Base-by-base conservation (phyloP, 2,113 vertebrate genomes). In the Poecilia latipinna region DNA sequence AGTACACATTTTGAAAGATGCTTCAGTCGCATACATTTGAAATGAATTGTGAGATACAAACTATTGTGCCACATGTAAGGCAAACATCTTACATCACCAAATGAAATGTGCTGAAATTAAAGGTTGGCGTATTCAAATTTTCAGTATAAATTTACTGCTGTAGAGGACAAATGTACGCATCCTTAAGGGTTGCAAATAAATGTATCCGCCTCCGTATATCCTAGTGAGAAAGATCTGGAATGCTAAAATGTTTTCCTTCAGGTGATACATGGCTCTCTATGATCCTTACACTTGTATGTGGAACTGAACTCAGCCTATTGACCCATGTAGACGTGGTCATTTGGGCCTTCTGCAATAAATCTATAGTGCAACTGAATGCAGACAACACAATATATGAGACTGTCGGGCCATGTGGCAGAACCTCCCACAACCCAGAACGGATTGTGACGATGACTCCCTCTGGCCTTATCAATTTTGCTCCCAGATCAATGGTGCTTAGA, bases 401-500 rank as follows among this genome's bases (percentile, higher is more conserved):
- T 75, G 82, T 73, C n/a, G 60, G 82, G 66, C 70, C 75, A 7
- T 86, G 79, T 84, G 86, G 88, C 86, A 75, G 81, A 74, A 62
- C 77, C 83, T 84, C 76, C 74, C 39, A 74, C 17, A 24, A 84
- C 74, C 70, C 79, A 72, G 83, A 86, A 74, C 42, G 0, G 82
- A 90, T 86, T 88, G 89, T 84, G 89, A 87, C 88, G 69, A 31
- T 33, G 44, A 42, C 82, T 90, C 91, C 83, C 89, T 74, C 72
- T 3, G 82, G 90, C 78, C 73, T 88, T 82, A 92, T 93, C 86
- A 90, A 88, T 90, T 82, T 87, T 78, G 84, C 80, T 79, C 74
- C 79, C 13, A 4, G 84, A 91, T 93, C 91, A 82, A 92, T 93
- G 85, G 35, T 67, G 76, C 85, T 90, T 85, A 79, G 83, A 83